These are phyloP conservation scores for Melinopterus prodromus DNA, from an alignment of 2,888 invertebrate genomes.

Conservation along the genomic window DNA sequence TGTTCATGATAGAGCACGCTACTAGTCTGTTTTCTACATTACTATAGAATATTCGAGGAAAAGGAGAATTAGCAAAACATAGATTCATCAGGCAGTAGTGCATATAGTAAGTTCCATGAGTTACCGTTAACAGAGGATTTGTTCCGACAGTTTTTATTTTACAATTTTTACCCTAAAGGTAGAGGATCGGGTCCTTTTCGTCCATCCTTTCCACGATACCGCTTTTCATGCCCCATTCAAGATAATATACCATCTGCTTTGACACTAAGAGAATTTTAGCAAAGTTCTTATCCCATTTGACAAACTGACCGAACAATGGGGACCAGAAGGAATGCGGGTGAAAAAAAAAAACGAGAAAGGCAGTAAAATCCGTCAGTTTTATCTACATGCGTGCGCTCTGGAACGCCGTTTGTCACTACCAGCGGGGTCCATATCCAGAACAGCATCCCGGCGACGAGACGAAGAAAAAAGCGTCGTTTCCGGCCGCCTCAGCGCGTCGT, in stretches of 20 bases:
- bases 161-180: too few species aligned
- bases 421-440: slow-evolving; percentile 4
- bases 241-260: neutral
- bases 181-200: too few species aligned
- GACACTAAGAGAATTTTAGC: neutral
- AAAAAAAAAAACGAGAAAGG: neutral
- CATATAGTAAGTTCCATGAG: too few species aligned
- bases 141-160: too few species aligned
- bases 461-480: neutral
- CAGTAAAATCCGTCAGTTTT: slow-evolving; percentile 4
- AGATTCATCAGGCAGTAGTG: too few species aligned
- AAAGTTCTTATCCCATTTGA: slow-evolving; percentile 4
- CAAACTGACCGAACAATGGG: neutral
- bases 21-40: too few species aligned
- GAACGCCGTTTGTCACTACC: slow-evolving; percentile 4
- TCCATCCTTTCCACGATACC: neutral
- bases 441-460: neutral
- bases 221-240: neutral
- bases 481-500: neutral
- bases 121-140: too few species aligned
- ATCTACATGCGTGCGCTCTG: neutral
- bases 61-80: too few species aligned
- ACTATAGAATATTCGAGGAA: too few species aligned
- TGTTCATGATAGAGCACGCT: too few species aligned
- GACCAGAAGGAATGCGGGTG: neutral